Evolutionary conservation across 2,113 vertebrate species (phyloP), one percentile per base, ranked within the genome.

Genomic region (Paratilapia polleni): DNA sequence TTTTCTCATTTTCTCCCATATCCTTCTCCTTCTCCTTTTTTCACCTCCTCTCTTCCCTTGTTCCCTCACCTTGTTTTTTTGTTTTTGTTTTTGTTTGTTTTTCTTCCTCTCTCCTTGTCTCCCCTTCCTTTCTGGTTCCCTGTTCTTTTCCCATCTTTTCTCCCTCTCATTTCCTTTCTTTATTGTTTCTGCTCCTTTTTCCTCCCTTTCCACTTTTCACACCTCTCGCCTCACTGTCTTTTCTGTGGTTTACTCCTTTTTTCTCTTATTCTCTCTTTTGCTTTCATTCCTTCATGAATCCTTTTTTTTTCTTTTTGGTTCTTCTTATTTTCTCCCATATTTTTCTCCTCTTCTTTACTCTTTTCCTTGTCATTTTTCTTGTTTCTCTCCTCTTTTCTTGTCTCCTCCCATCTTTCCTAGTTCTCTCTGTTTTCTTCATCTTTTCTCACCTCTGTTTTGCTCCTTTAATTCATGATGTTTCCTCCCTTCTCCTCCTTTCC

Each of bases 91-190:
- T n/a, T n/a, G n/a, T n/a, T n/a, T n/a, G n/a, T 31, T 4, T 15
- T 12, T 9, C 24, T 34, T 24, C 28, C 17, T 11, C 14, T 19
- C n/a, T 47, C 1, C 3, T 31, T 19, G 13, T 10, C 10, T 13
- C 19, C 15, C n/a, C 5, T 76, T 47, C 3, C 41, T 49, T 31
- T 20, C 10, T 41, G 11, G 1, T 20, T 2, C 28, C 22, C 1
- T n/a, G 5, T 20, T 3, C 6, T 61, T 8, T 19, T 15, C 2
- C 28, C 36, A 36, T 6, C 12, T 0, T 38, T 63, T 38, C 1
- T 11, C 11, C 6, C n/a, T 41, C 13, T 31, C 0, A 1, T 31
- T 31, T 31, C 47, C 17, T 52, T 31, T n/a, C n/a, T n/a, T n/a
- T n/a, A n/a, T n/a, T 73, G 43, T 31, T 52, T 52, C 43, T 20